Conservation (phyloP, 2,888 invertebrate genomes). For the Leptopilina drosophilae region DNA sequence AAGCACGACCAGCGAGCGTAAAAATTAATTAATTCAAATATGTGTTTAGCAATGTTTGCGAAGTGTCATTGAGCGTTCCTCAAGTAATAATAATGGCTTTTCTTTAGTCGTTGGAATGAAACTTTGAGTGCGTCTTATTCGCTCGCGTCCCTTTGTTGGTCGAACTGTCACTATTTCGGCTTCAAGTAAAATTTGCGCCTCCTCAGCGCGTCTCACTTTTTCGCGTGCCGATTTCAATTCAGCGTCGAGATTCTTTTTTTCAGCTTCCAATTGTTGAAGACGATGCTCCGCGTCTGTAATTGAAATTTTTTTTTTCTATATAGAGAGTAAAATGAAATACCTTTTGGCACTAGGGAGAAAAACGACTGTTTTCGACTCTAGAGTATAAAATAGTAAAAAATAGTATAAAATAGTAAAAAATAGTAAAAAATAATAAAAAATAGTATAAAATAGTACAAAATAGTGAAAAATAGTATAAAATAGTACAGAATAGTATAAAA, state of each 20-base stretch:
- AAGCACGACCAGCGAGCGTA: no score
- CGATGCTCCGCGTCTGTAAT: conserved; percentile 84
- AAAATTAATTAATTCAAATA: not conserved
- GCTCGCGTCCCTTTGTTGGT: conserved; percentile 79
- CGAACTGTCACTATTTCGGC: conserved; percentile 79
- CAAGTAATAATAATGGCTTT: conserved; percentile 64
- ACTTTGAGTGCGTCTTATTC: conserved; percentile 83
- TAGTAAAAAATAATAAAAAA: no score
- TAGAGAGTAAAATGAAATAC: not conserved
- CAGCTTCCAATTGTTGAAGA: conserved; percentile 84
- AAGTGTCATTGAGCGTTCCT: conserved; percentile 55
- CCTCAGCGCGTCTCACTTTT: conserved; percentile 84
- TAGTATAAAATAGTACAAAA: no score
- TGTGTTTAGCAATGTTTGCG: conserved; percentile 59
- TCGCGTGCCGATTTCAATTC: conserved; percentile 84
- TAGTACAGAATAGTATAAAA: no score
- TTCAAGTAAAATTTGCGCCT: conserved; percentile 80
- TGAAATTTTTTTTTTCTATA: not conserved
- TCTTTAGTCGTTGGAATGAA: conserved; percentile 84
- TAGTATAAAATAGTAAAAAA: no score
- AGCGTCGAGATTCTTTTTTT: conserved; percentile 83
- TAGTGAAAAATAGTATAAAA: no score
- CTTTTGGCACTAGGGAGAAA: not conserved
- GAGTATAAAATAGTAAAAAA: no score
- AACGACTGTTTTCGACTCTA: not conserved